Conservation (phyloP, 1,140 invertebrate genomes). For the Homarus americanus region DNA sequence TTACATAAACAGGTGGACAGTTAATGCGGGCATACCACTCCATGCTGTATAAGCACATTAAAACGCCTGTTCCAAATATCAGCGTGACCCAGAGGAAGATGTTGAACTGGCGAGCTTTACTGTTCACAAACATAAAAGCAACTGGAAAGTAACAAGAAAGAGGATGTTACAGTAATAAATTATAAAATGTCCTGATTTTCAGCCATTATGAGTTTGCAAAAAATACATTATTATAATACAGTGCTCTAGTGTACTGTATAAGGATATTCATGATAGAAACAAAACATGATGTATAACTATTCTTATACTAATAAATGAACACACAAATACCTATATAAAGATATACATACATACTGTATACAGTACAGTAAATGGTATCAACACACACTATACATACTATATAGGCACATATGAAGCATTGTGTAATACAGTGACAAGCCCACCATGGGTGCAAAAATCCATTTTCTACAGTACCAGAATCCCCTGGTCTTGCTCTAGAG, state of each 20-base stretch:
- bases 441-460: too few relatives aligned
- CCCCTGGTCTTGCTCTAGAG: too few relatives aligned
- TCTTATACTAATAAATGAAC: too few relatives aligned
- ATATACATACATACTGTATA: too few relatives aligned
- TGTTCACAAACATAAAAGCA: conserved; percentile 81
- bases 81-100: conserved; percentile 89
- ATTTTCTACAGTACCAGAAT: too few relatives aligned
- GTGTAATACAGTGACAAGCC: too few relatives aligned
- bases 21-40: conserved; percentile 91
- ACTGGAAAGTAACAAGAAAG: conserved; percentile 77
- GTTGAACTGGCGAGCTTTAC: conserved; percentile 83
- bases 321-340: too few relatives aligned
- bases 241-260: neutral
- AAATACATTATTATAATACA: neutral
- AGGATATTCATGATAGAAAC: neutral
- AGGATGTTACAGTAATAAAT: neutral
- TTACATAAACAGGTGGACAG: conserved; percentile 81
- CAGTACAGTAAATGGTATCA: too few relatives aligned
- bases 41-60: conserved; percentile 89
- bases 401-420: too few relatives aligned
- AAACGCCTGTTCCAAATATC: conserved; percentile 86
- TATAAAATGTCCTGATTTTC: too few relatives aligned
- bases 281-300: too few relatives aligned
- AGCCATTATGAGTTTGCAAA: neutral
- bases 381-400: too few relatives aligned